These are phyloP conservation scores for Pyrgus malvae DNA, from an alignment of 2,888 invertebrate species.

Conservation along the genomic window DNA sequence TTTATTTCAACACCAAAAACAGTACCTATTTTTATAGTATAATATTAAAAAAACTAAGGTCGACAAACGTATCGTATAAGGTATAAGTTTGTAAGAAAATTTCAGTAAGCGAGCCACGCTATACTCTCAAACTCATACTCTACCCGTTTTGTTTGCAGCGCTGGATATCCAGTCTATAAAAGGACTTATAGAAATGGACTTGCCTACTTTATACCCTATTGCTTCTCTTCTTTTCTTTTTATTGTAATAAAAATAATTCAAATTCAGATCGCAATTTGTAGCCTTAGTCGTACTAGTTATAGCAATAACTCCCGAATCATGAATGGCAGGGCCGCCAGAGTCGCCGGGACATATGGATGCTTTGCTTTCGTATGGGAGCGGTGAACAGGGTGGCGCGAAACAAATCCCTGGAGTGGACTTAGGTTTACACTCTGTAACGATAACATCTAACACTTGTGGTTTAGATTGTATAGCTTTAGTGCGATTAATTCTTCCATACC, in stretches of 20 bases:
- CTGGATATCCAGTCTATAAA: conserved; percentile 11
- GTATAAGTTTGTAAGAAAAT: too few relatives aligned
- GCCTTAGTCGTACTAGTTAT: background rate
- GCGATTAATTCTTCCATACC: background rate
- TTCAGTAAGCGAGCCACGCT: too few relatives aligned
- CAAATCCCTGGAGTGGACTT: background rate
- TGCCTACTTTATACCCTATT: background rate
- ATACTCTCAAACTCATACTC: too few relatives aligned
- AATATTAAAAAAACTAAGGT: too few relatives aligned
- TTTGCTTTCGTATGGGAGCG: background rate
- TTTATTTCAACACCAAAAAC: too few relatives aligned
- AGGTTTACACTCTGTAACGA: background rate
- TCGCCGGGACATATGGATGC: conserved; percentile 1
- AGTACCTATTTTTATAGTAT: too few relatives aligned
- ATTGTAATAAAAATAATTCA: too few relatives aligned
- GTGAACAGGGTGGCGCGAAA: conserved; percentile 1
- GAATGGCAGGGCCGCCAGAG: conserved; percentile 16
- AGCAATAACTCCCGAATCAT: conserved; percentile 10
- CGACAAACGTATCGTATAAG: too few relatives aligned
- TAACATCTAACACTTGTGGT: conserved; percentile 5
- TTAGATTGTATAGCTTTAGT: background rate
- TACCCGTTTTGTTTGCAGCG: too few relatives aligned
- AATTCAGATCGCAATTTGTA: background rate
- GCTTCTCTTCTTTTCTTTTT: background rate
- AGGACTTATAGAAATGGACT: conserved; percentile 4